Evolutionary conservation across 2,888 invertebrate genomes (phyloP).

Genomic region (Frankliniella fusca): DNA sequence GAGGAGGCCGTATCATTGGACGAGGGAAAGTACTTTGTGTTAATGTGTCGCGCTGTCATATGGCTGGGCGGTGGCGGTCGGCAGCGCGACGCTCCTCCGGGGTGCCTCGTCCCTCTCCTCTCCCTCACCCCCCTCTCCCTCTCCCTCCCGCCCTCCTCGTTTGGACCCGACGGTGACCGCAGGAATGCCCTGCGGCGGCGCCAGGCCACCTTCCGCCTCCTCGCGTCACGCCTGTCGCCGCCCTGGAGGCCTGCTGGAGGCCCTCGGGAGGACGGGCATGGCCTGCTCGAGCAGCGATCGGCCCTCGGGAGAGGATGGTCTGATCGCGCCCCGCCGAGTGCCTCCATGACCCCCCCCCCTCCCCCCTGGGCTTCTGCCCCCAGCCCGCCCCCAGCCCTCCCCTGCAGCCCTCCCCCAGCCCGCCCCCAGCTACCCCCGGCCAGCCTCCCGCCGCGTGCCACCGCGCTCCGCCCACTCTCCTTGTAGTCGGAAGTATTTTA

Average conservation of each 20-base stretch:
- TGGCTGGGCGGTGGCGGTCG: background rate
- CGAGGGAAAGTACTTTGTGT: conserved; percentile 24
- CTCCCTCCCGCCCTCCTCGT: background rate
- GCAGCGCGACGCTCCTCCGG: background rate
- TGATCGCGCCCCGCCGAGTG: background rate
- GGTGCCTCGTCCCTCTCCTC: background rate
- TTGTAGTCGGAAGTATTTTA: conserved; percentile 26
- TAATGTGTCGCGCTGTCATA: conserved; percentile 11
- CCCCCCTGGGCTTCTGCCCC: too few species aligned
- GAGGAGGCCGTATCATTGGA: background rate
- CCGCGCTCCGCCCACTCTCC: background rate
- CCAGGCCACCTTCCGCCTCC: background rate
- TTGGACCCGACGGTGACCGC: background rate
- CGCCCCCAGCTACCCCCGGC: too few species aligned
- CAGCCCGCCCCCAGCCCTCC: background rate
- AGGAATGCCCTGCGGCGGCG: conserved; percentile 5
- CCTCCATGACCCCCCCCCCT: background rate
- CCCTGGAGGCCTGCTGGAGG: too few species aligned
- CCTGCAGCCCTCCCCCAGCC: too few species aligned
- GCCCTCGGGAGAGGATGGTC: background rate
- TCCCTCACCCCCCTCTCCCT: background rate
- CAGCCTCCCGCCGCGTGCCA: background rate
- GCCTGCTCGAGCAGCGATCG: background rate
- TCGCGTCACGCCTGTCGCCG: too few species aligned
- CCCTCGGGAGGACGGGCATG: background rate